Conservation (phyloP, 2,888 invertebrate species). For the Thumatha senex region DNA sequence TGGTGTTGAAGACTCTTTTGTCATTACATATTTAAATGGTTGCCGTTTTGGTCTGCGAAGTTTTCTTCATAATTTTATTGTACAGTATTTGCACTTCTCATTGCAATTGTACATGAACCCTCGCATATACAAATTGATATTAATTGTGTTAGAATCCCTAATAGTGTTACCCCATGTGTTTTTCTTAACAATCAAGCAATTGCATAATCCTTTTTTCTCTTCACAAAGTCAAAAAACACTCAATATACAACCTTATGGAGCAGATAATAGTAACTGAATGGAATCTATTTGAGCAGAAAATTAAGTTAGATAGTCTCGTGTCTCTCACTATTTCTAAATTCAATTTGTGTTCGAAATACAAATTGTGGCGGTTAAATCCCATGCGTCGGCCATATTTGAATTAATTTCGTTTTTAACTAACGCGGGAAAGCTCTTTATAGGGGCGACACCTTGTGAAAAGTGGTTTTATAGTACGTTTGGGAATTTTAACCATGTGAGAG, state of each 20-base stretch:
- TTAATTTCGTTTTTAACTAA: conserved; percentile 69
- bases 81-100: conserved; percentile 23
- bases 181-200: conserved; percentile 76
- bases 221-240: conserved; percentile 34
- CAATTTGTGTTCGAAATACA: conserved; percentile 70
- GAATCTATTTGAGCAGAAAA: conserved; percentile 45
- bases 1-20: conserved; percentile 47
- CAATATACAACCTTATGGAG: conserved; percentile 42
- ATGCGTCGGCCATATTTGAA: conserved; percentile 66
- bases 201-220: conserved; percentile 48
- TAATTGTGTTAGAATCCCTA: conserved; percentile 76
- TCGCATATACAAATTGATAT: conserved; percentile 73
- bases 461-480: conserved; percentile 52
- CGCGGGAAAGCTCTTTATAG: conserved; percentile 61
- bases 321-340: conserved; percentile 67
- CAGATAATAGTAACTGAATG: conserved; percentile 42
- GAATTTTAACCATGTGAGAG: conserved; percentile 37
- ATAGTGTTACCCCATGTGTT: conserved; percentile 73
- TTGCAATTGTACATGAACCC: conserved; percentile 41
- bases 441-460: conserved; percentile 55
- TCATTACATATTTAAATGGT: conserved; percentile 44
- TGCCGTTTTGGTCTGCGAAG: conserved; percentile 29
- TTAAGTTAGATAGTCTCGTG: conserved; percentile 54
- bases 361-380: conserved; percentile 68
- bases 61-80: conserved; percentile 2